A percentile compares a stretch with the other conserved stretches of the same genome.
phyloP scores from a whole-genome alignment of 2,888 invertebrate species.

The Cantharis rufa region DNA sequence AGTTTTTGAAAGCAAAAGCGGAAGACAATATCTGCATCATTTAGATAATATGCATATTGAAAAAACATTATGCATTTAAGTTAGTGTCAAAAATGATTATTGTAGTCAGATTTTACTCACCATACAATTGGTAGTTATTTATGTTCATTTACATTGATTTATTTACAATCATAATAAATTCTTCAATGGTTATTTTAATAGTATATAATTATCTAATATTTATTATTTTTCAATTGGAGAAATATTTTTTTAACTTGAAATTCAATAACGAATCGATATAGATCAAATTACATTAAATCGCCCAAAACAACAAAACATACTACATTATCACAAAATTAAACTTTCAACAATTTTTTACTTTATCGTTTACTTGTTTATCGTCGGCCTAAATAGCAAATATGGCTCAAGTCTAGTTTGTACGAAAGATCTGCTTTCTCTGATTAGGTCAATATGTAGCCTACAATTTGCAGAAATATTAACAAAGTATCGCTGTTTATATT shows the following conservation, averaged over 20 bases:
- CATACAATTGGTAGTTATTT: neutral
- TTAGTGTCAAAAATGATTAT: neutral
- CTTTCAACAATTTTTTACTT: no score
- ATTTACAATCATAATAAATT: neutral
- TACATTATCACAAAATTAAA: no score
- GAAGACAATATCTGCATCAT: neutral
- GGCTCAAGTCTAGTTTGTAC: no score
- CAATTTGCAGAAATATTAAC: no score
- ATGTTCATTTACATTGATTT: neutral
- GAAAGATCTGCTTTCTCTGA: no score
- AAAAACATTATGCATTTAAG: neutral
- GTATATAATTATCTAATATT: neutral
- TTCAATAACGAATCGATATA: no score
- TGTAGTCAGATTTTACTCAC: neutral
- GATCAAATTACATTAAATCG: no score
- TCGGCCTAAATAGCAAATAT: no score
- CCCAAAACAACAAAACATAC: no score
- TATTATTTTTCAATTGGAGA: neutral
- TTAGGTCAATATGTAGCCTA: no score
- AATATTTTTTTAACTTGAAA: neutral
- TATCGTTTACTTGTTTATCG: no score
- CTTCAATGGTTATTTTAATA: neutral
- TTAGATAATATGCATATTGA: neutral
- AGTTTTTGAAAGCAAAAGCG: neutral
- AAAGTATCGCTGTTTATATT: no score